A percentile compares a stretch with the other conserved stretches of the same genome.
Conservation (phyloP, 2,797 vertebrate species). For the Leptatherina wallacei region DNA sequence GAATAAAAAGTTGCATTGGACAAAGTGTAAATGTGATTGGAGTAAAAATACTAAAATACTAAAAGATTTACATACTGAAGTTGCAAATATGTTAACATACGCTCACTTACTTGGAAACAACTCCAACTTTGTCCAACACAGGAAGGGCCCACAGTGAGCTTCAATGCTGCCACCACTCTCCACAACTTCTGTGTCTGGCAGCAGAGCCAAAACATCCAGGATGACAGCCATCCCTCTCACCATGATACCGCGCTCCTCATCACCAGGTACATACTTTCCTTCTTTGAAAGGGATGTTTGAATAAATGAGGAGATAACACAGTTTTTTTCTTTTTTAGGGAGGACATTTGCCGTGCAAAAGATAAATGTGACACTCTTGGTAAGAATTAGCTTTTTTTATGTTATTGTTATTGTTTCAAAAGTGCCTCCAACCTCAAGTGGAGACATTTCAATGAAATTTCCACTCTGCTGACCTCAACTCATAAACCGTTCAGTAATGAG, state of each 20-base stretch:
- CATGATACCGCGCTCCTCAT: slow-evolving; percentile 97
- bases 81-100: neutral
- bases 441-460: slow-evolving; percentile 42
- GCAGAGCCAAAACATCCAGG: slow-evolving; percentile 89
- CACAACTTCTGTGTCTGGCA: slow-evolving; percentile 98
- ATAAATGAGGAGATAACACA: neutral
- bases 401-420: slow-evolving; percentile 11
- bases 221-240: slow-evolving; percentile 92
- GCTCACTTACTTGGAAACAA: neutral
- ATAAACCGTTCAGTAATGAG: slow-evolving; percentile 60
- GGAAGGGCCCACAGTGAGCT: slow-evolving; percentile 94
- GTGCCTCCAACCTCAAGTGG: slow-evolving; percentile 15
- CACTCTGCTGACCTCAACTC: slow-evolving; percentile 39
- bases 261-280: slow-evolving; percentile 85
- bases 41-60: neutral
- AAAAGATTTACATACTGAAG: neutral
- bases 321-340: slow-evolving; percentile 81
- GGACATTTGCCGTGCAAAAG: slow-evolving; percentile 96
- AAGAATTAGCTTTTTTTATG: slow-evolving; percentile 69
- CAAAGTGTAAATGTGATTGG: neutral
- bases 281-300: neutral
- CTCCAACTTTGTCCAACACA: slow-evolving; percentile 59
- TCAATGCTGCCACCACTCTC: slow-evolving; percentile 92
- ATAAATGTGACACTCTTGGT: slow-evolving; percentile 98
- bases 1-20: neutral